phyloP scores from a whole-genome alignment of 2,797 vertebrate species.

The Gallinago nigripennis region DNA sequence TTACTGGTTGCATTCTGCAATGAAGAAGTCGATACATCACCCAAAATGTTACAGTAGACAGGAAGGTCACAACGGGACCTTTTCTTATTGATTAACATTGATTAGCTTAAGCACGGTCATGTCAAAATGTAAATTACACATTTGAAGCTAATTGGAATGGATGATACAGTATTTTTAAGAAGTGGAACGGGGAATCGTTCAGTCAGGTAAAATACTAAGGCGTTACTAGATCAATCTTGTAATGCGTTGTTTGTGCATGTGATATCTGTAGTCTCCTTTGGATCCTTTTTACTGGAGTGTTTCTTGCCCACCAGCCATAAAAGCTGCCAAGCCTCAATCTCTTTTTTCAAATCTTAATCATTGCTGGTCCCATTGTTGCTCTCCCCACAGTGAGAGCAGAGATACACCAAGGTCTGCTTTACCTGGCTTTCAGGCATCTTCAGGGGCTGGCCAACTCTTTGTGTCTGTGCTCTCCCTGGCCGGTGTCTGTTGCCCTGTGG shows the following conservation, averaged over 20 bases:
- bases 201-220: neutral
- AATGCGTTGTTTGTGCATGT: fast-evolving
- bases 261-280: neutral
- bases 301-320: neutral
- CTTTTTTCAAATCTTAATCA: neutral
- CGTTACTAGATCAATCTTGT: neutral
- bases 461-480: neutral
- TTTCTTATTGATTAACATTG: neutral
- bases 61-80: neutral
- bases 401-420: neutral
- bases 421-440: neutral
- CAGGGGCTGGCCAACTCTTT: neutral
- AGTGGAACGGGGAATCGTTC: neutral
- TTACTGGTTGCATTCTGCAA: neutral
- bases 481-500: neutral
- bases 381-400: neutral
- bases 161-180: neutral
- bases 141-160: neutral
- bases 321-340: neutral
- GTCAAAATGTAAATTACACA: neutral
- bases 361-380: neutral
- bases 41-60: neutral
- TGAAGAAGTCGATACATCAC: fast-evolving
- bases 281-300: neutral
- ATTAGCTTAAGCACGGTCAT: neutral